These are phyloP conservation scores for Arnoldichthys spilopterus DNA, from an alignment of 2,797 vertebrate species.

Conservation along the genomic window DNA sequence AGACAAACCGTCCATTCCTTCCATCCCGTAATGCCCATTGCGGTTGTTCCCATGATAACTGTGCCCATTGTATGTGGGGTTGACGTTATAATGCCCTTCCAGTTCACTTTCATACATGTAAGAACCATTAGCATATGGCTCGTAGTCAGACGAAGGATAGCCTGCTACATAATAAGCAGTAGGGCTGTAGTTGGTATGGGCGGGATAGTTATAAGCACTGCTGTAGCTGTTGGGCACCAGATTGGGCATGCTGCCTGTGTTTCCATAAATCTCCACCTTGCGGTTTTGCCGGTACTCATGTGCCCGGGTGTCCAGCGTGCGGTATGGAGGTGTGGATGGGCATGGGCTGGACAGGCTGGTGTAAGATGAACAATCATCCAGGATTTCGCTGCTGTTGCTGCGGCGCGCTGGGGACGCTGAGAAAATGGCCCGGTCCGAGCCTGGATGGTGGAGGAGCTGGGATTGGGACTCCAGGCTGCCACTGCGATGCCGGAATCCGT, in stretches of 20 bases:
- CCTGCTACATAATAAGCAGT: constrained; percentile 85
- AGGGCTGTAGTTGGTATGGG: constrained; percentile 76
- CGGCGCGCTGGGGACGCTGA: constrained; percentile 85
- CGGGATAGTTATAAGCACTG: constrained; percentile 78
- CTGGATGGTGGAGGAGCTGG: constrained; percentile 76
- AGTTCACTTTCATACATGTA: constrained; percentile 92
- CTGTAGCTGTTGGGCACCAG: constrained; percentile 86
- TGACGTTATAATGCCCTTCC: constrained; percentile 93
- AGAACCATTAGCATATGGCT: constrained; percentile 82
- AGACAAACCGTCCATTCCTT: constrained; percentile 80
- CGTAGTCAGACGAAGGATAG: constrained; percentile 81
- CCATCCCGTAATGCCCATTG: constrained; percentile 85
- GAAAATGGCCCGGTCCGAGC: constrained; percentile 83
- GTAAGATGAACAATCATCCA: constrained; percentile 93
- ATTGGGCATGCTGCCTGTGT: constrained; percentile 94
- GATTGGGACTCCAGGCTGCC: constrained; percentile 93
- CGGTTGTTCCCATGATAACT: constrained; percentile 83
- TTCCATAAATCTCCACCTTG: constrained; percentile 86
- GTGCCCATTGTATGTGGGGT: constrained; percentile 87
- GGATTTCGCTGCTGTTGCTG: constrained; percentile 91
- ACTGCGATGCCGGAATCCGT: constrained; percentile 88
- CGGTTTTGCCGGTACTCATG: constrained; percentile 86
- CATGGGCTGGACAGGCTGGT: constrained; percentile 90
- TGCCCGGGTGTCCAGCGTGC: constrained; percentile 79
- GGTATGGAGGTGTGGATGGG: constrained; percentile 75